A percentile compares a stretch with the other conserved stretches of the same genome.
Evolutionary conservation across 1,140 invertebrate species (phyloP).

Genomic region (Brachionus koreanus): DNA sequence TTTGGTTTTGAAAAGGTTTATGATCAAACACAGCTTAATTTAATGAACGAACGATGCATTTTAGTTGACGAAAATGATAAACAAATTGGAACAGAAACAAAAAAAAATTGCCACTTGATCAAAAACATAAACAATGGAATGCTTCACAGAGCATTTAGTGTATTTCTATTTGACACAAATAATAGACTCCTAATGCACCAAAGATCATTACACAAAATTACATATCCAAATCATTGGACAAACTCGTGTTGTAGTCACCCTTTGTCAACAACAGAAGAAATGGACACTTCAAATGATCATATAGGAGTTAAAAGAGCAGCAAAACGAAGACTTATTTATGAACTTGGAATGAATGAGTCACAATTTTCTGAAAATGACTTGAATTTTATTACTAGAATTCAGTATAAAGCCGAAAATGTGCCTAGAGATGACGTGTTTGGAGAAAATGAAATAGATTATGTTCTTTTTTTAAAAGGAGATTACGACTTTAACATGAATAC

Average conservation of each 20-base stretch:
- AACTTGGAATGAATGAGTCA: slow-evolving; percentile 42
- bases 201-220: slow-evolving; percentile 45
- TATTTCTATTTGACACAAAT: slow-evolving; percentile 45
- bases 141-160: slow-evolving; percentile 45
- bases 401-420: slow-evolving; percentile 45
- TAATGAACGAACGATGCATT: slow-evolving; percentile 33
- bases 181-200: slow-evolving; percentile 31
- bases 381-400: slow-evolving; percentile 43
- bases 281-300: slow-evolving; percentile 23
- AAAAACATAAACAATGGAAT: slow-evolving; percentile 19
- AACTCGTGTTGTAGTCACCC: slow-evolving; percentile 47
- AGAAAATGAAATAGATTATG: slow-evolving; percentile 46
- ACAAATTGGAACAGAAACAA: slow-evolving; percentile 29
- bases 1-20: slow-evolving; percentile 10
- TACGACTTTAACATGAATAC: slow-evolving; percentile 23
- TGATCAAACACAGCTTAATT: slow-evolving; percentile 33
- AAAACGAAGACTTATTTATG: slow-evolving; percentile 41
- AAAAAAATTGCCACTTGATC: slow-evolving; percentile 43
- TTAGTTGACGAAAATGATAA: slow-evolving; percentile 44
- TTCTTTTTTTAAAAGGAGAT: slow-evolving; percentile 30
- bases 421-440: slow-evolving; percentile 36
- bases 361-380: not conserved
- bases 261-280: slow-evolving; percentile 11
- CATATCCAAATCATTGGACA: slow-evolving; percentile 45
- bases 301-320: slow-evolving; percentile 44